A percentile compares a stretch with the other conserved stretches of the same genome.
Evolutionary conservation across 2,888 invertebrate species (phyloP).

Genomic region (Euzophera pinguis): DNA sequence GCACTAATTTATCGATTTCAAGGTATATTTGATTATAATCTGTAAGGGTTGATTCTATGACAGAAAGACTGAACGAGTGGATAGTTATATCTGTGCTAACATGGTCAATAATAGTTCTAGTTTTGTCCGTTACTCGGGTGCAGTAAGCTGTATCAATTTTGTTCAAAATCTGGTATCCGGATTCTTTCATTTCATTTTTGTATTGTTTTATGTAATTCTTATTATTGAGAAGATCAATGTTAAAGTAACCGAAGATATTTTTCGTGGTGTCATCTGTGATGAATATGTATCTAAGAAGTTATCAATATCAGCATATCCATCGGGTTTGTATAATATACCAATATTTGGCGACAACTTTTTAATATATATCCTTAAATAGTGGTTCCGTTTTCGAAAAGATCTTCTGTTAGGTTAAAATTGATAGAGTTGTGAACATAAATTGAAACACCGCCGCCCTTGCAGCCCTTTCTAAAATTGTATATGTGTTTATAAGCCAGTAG

Average conservation of each 20-base stretch:
- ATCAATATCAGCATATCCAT: background rate
- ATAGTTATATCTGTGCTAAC: background rate
- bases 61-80: background rate
- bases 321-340: background rate
- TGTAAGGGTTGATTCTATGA: background rate
- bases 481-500: slow-evolving; percentile 12
- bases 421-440: slow-evolving; percentile 5
- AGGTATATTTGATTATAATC: background rate
- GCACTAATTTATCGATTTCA: slow-evolving; percentile 2
- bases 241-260: too few relatives aligned
- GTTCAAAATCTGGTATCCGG: background rate
- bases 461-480: background rate
- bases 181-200: slow-evolving; percentile 12
- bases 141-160: background rate
- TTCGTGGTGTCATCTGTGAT: background rate
- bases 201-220: background rate
- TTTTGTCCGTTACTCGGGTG: background rate
- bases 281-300: background rate
- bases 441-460: slow-evolving; percentile 8
- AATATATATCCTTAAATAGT: background rate
- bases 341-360: background rate
- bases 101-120: background rate
- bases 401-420: slow-evolving; percentile 2
- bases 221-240: background rate
- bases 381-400: slow-evolving; percentile 3